phyloP scores from a whole-genome alignment of 2,797 vertebrate genomes.

The Peromyscus melanophrys region DNA sequence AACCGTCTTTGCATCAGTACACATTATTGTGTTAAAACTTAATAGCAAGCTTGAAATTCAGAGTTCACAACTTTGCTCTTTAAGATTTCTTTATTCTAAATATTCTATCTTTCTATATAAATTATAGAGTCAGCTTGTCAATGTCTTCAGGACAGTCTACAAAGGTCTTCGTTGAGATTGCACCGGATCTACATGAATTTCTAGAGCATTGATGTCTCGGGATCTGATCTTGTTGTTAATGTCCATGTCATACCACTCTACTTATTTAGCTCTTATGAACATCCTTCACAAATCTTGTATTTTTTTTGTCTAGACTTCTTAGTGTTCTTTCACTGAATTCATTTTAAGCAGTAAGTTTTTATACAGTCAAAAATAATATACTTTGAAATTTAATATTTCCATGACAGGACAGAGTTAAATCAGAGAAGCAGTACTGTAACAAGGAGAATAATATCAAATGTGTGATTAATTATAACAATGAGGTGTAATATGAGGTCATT shows the following conservation, averaged over 20 bases:
- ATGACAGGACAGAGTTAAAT: background rate
- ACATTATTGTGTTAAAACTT: background rate
- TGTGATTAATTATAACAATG: background rate
- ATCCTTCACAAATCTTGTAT: background rate
- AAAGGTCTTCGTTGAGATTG: background rate
- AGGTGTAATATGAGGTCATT: background rate
- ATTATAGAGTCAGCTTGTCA: background rate
- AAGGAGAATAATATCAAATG: background rate
- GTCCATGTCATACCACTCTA: background rate
- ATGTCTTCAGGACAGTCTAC: background rate
- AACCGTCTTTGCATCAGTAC: background rate
- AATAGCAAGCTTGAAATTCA: conserved; percentile 10
- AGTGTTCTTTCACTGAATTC: background rate
- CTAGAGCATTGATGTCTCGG: background rate
- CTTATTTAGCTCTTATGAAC: background rate
- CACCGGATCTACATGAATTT: background rate
- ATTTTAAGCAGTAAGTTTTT: conserved; percentile 8
- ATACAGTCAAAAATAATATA: background rate
- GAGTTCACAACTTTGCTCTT: background rate
- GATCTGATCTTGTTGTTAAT: background rate
- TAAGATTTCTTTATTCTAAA: background rate
- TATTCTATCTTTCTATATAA: background rate
- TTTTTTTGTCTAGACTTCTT: background rate
- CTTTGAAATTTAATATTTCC: conserved; percentile 28
- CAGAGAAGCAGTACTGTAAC: background rate